Percentiles rank a stretch among this genome's conserved stretches.
These are phyloP conservation scores for Rousettus madagascariensis DNA, from an alignment of 2,797 vertebrate genomes.

Conservation along the genomic window DNA sequence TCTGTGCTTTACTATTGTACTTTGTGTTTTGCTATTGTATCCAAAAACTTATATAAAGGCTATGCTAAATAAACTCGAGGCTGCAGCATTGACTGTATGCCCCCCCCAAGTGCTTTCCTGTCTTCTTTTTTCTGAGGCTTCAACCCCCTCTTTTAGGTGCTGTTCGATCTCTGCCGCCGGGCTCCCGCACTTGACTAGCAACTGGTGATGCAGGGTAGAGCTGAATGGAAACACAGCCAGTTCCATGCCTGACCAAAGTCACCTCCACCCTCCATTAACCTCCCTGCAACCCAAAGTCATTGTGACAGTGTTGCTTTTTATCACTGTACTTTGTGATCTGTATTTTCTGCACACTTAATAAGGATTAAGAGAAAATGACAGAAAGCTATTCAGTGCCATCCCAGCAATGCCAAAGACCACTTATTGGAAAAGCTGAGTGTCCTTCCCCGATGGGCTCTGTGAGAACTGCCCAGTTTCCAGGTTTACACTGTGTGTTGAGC, in stretches of 20 bases:
- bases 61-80: too few species aligned
- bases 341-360: background rate
- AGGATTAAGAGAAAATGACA: background rate
- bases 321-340: background rate
- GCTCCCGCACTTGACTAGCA: background rate
- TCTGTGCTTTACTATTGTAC: too few species aligned
- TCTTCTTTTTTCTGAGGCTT: too few species aligned
- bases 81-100: too few species aligned
- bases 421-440: background rate
- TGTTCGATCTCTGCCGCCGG: too few species aligned
- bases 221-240: fast-evolving
- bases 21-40: too few species aligned
- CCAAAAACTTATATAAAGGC: too few species aligned
- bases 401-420: background rate
- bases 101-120: too few species aligned
- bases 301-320: background rate
- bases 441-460: background rate
- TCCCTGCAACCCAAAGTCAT: fast-evolving
- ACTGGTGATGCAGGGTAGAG: fast-evolving
- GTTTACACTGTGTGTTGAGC: background rate
- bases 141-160: too few species aligned
- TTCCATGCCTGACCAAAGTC: background rate
- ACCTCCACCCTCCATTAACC: background rate
- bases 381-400: fast-evolving
- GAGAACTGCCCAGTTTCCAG: background rate